Evolutionary conservation across 2,888 invertebrate species (phyloP).

Genomic region (Scaptomyza parva): DNA sequence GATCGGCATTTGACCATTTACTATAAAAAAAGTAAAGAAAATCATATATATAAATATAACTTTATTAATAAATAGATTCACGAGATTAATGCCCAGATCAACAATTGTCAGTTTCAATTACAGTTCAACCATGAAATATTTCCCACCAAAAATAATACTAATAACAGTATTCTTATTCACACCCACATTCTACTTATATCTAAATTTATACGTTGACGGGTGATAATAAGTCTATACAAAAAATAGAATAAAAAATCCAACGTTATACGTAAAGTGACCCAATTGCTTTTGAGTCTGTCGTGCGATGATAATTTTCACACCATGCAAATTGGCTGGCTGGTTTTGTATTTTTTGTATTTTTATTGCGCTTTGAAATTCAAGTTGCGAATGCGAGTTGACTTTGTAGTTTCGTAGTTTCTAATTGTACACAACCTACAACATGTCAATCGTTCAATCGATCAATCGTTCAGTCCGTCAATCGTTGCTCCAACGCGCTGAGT

Average conservation of each 20-base stretch:
- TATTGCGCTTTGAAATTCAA: slow-evolving; percentile 63
- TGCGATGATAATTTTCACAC: slow-evolving; percentile 74
- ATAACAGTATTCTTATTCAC: neutral
- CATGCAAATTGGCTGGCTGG: slow-evolving; percentile 61
- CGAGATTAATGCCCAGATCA: neutral
- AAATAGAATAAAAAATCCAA: neutral
- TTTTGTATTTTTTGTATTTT: slow-evolving; percentile 7
- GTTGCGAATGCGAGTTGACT: slow-evolving; percentile 26
- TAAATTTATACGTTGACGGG: slow-evolving; percentile 5
- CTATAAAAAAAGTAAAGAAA: too few species aligned
- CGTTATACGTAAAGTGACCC: slow-evolving; percentile 47
- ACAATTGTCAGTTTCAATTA: slow-evolving; percentile 7
- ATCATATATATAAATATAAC: too few species aligned
- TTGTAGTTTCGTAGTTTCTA: slow-evolving; percentile 54
- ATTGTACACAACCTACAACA: slow-evolving; percentile 50
- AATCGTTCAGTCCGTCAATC: too few species aligned
- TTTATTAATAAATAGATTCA: too few species aligned
- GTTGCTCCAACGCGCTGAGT: too few species aligned
- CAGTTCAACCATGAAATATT: neutral
- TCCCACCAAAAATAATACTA: neutral
- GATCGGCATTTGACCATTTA: too few species aligned
- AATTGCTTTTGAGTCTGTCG: slow-evolving; percentile 55
- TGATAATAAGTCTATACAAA: slow-evolving; percentile 14
- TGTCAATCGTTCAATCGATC: slow-evolving; percentile 46
- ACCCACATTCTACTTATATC: slow-evolving; percentile 2